phyloP scores from a whole-genome alignment of 1,140 invertebrate species.

The Aphidius ervi region DNA sequence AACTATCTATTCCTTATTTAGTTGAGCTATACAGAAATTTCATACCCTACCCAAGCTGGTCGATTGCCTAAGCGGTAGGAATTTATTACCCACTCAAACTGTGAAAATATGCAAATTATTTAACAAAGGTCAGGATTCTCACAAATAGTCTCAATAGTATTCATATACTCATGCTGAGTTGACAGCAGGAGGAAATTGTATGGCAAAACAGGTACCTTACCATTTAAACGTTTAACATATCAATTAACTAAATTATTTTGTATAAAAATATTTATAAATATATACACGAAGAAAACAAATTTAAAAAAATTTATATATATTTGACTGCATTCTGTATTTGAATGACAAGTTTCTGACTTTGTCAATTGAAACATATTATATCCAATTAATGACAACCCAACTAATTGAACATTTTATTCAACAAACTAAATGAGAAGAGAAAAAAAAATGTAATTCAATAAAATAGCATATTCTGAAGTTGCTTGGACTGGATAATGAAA shows the following conservation, averaged over 20 bases:
- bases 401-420: no score
- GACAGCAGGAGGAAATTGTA: conserved; percentile 3
- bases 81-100: conserved; percentile 48
- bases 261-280: not conserved
- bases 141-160: conserved; percentile 25
- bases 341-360: no score
- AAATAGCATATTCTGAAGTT: no score
- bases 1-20: no score
- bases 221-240: conserved; percentile 25
- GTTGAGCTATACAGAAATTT: conserved; percentile 3
- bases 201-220: conserved; percentile 4
- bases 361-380: no score
- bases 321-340: no score
- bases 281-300: no score
- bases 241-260: conserved; percentile 25
- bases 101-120: conserved; percentile 47
- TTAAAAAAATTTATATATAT: no score
- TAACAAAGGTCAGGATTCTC: conserved; percentile 49
- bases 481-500: no score
- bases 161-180: conserved; percentile 5
- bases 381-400: no score
- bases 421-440: no score
- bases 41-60: conserved; percentile 18
- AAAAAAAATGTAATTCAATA: no score
- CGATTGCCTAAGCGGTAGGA: conserved; percentile 45